A percentile compares a stretch with the other conserved stretches of the same genome.
Evolutionary conservation across 2,113 vertebrate genomes (phyloP).

Genomic region (Nothobranchius furzeri): DNA sequence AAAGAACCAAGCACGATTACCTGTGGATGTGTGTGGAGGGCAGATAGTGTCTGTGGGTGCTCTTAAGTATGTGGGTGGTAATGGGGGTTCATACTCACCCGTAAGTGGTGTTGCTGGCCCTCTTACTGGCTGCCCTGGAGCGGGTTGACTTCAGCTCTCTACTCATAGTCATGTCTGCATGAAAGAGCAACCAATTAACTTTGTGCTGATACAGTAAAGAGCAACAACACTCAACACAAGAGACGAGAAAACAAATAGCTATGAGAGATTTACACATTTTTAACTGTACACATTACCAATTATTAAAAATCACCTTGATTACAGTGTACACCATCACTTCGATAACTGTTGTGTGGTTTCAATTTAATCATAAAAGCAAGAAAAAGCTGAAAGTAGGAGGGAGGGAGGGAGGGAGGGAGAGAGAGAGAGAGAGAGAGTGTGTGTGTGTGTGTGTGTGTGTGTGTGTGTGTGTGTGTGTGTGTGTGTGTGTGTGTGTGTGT

Average conservation of each 20-base stretch:
- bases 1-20: constrained; percentile 52
- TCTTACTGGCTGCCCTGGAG: constrained; percentile 76
- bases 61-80: not conserved
- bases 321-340: constrained; percentile 41
- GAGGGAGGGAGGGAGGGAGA: constrained; percentile 20
- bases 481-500: constrained; percentile 12
- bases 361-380: constrained; percentile 36
- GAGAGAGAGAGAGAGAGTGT: constrained; percentile 2
- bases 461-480: not conserved
- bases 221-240: constrained; percentile 16
- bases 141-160: constrained; percentile 80
- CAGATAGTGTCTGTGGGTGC: no score
- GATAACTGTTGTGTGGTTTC: constrained; percentile 22
- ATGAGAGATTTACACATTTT: not conserved
- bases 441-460: not conserved
- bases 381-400: constrained; percentile 18
- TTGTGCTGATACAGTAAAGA: constrained; percentile 28
- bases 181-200: constrained; percentile 60
- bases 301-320: constrained; percentile 49
- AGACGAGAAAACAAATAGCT: not conserved
- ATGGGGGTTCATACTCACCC: constrained; percentile 67
- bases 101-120: constrained; percentile 74
- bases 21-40: constrained; percentile 13
- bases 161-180: constrained; percentile 79
- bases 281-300: constrained; percentile 7